A percentile compares a stretch with the other conserved stretches of the same genome.
Evolutionary conservation across 2,113 vertebrate species (phyloP).

Genomic region (Felis chaus): DNA sequence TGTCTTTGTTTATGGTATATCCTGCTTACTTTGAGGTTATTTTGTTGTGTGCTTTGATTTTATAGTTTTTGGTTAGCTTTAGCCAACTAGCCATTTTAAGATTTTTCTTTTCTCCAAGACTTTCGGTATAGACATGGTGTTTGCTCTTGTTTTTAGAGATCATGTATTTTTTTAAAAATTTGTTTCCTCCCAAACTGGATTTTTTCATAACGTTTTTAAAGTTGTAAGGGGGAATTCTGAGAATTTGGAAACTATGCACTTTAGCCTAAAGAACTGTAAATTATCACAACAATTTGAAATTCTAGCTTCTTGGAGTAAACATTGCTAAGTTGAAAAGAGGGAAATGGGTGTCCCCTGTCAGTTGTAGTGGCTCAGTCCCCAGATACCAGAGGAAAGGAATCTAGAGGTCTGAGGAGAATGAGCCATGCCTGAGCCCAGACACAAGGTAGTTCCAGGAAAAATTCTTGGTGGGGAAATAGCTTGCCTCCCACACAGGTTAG

Average conservation of each 20-base stretch:
- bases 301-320: constrained; percentile 15
- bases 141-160: not conserved
- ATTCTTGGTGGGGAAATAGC: not conserved
- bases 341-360: not conserved
- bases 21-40: not conserved
- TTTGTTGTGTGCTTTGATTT: constrained; percentile 24
- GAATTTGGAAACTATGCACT: not conserved
- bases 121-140: not conserved
- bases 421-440: not conserved
- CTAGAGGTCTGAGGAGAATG: not conserved
- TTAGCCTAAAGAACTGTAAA: not conserved
- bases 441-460: not conserved
- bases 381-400: not conserved
- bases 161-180: not conserved
- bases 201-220: not conserved
- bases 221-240: not conserved
- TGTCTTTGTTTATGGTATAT: not conserved
- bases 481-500: not conserved
- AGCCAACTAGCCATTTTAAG: not conserved
- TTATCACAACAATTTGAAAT: not conserved
- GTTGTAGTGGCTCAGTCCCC: not conserved
- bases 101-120: not conserved
- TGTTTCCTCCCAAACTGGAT: not conserved
- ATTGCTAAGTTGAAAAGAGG: not conserved
- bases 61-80: constrained; percentile 30